A percentile compares a stretch with the other conserved stretches of the same genome.
Conservation (phyloP, 2,888 invertebrate genomes). For the Apodemia hepburni region DNA sequence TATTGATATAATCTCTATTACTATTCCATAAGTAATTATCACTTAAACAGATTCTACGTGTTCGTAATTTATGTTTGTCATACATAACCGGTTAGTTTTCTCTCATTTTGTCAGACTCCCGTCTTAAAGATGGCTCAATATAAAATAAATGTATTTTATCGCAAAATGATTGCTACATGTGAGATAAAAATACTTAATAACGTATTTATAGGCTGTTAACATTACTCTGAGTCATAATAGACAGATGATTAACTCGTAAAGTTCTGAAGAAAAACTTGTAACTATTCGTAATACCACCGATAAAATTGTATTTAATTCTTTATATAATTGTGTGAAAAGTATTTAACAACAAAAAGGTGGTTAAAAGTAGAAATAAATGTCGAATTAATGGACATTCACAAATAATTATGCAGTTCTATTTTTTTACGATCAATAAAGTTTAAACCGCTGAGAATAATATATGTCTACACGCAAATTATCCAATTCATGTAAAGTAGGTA, state of each 20-base stretch:
- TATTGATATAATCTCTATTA: neutral
- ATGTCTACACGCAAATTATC: neutral
- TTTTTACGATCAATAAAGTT: neutral
- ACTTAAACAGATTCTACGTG: slow-evolving; percentile 9
- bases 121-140: slow-evolving; percentile 11
- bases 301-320: neutral
- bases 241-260: slow-evolving; percentile 12
- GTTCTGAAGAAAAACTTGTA: slow-evolving; percentile 9
- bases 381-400: neutral
- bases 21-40: neutral
- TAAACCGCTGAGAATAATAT: neutral
- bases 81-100: slow-evolving; percentile 10
- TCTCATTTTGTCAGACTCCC: slow-evolving; percentile 3
- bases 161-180: slow-evolving; percentile 5
- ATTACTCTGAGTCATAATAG: slow-evolving; percentile 8
- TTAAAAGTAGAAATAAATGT: neutral
- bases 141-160: slow-evolving; percentile 7
- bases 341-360: neutral
- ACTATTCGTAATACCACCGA: neutral
- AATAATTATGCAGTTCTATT: neutral
- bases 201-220: slow-evolving; percentile 11
- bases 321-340: slow-evolving; percentile 2
- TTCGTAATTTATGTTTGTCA: slow-evolving; percentile 3
- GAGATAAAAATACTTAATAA: slow-evolving; percentile 6
- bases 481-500: no score